phyloP scores from a whole-genome alignment of 1,140 invertebrate species.

The Polypedilum vanderplanki region DNA sequence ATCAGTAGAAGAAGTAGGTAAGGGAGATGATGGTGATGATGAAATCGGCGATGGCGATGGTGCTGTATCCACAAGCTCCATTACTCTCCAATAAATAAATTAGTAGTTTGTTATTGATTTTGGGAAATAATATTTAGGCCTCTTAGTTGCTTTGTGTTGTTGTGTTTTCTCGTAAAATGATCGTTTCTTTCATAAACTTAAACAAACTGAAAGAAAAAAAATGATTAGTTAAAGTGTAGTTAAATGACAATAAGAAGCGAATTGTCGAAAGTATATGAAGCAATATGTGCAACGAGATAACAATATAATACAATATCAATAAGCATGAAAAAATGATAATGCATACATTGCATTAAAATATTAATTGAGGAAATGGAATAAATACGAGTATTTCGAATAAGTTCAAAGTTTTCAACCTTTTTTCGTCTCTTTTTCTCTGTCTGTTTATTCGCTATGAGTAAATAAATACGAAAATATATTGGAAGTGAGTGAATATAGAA shows the following conservation, averaged over 20 bases:
- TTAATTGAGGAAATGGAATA: constrained; percentile 18
- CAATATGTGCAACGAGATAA: neutral
- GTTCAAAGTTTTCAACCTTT: neutral
- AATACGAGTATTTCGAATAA: neutral
- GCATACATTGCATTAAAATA: constrained; percentile 13
- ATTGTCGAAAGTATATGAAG: neutral
- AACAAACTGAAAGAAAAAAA: neutral
- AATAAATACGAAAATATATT: too few relatives aligned
- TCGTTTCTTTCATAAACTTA: constrained; percentile 6
- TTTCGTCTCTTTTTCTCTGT: neutral
- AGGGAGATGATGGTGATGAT: constrained; percentile 8
- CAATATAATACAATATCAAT: neutral
- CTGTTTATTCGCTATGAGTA: neutral
- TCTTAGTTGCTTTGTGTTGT: neutral
- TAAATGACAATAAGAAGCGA: too few relatives aligned
- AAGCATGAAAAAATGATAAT: neutral
- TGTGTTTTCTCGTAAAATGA: neutral
- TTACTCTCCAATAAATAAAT: neutral
- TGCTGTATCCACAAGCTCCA: neutral
- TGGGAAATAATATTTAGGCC: constrained; percentile 17
- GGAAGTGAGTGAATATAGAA: too few relatives aligned
- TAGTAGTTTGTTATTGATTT: neutral
- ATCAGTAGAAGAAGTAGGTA: neutral
- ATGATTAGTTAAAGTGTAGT: neutral
- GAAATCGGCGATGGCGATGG: neutral